Evolutionary conservation across 1,140 invertebrate species (phyloP), one percentile per base, ranked within the genome.

Genomic region (Aphis craccivora): DNA sequence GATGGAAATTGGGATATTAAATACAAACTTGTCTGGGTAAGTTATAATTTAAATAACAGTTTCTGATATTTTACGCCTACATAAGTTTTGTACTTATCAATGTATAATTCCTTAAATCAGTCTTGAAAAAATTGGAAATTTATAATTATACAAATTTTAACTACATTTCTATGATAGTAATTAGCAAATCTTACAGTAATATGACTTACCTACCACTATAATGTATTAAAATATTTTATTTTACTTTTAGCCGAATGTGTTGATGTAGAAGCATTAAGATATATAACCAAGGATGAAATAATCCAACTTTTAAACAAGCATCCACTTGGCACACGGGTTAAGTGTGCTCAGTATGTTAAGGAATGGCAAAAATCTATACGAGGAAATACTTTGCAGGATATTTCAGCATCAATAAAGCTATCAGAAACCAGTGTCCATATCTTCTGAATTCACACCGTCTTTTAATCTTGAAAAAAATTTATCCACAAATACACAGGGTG

Each of bases 1-100:
- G n/a, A n/a, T 76, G 67, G 67, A 76, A 76, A 14, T 76, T 76
- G n/a, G 67, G 67, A 76, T 76, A n/a, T 76, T 76, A 35, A 76
- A 76, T 76, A n/a, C 67, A 76, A 76, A 35, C 60, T 76, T 76
- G n/a, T n/a, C 25, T 76, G 25, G 67, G 67, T 76, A 76, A 76
- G 67, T 76, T 51, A 51, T 51, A 51, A 76, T 76, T n/a, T n/a
- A 76, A 76, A 76, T 76, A n/a, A 30, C 67, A n/a, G 48, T 51
- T 51, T 51, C 48, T 51, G 48, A 51, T 51, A 51, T 51, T 51
- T 51, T 51, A 51, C 2, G 48, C 48, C 48, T 48, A 48, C 48
- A 48, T 48, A 48, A 48, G 48, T 4, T 48, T 48, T 48, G 48
- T 48, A 48, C 48, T n/a, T n/a, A n/a, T n/a, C n/a, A n/a, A n/a